A percentile compares a stretch with the other conserved stretches of the same genome.
These are phyloP conservation scores for Jordanella pulchra DNA, from an alignment of 2,797 vertebrate genomes.

Conservation along the genomic window DNA sequence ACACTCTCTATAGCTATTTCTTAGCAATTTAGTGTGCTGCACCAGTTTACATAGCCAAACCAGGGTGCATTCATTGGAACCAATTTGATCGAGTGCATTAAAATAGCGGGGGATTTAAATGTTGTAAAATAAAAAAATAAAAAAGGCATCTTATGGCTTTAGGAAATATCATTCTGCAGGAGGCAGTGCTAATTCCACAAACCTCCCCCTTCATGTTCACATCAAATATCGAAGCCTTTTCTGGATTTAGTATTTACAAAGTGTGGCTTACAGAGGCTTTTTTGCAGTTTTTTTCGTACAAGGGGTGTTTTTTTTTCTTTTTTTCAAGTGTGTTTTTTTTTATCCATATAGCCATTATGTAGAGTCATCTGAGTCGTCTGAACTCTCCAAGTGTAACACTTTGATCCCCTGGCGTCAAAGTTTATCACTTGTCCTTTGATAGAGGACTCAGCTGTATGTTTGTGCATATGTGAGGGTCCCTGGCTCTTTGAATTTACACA, in stretches of 20 bases:
- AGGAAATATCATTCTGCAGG: constrained; percentile 60
- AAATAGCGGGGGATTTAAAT: constrained; percentile 64
- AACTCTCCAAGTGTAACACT: constrained; percentile 30
- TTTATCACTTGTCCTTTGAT: constrained; percentile 42
- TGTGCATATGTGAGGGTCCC: constrained; percentile 26
- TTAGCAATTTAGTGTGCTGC: constrained; percentile 43
- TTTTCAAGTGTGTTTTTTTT: constrained; percentile 27
- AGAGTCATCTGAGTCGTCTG: constrained; percentile 30
- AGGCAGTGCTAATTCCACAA: constrained; percentile 44
- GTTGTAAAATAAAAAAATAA: constrained; percentile 45
- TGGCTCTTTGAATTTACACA: constrained; percentile 35
- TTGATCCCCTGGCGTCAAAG: constrained; percentile 42
- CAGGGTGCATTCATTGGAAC: constrained; percentile 61
- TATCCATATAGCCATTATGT: constrained; percentile 38
- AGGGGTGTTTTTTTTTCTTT: not conserved
- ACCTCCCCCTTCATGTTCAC: constrained; percentile 38
- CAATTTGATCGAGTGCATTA: constrained; percentile 67
- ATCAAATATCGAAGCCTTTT: constrained; percentile 25
- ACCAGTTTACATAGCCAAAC: constrained; percentile 50
- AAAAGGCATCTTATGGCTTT: constrained; percentile 52
- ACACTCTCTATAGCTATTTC: constrained; percentile 57
- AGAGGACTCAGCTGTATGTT: constrained; percentile 23
- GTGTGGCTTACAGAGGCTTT: constrained; percentile 8
- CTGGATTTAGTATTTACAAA: constrained; percentile 25
- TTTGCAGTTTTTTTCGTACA: not conserved